Evolutionary conservation across 2,797 vertebrate species (phyloP), one percentile per base, ranked within the genome.

Genomic region (Tauraco hartlaubi): DNA sequence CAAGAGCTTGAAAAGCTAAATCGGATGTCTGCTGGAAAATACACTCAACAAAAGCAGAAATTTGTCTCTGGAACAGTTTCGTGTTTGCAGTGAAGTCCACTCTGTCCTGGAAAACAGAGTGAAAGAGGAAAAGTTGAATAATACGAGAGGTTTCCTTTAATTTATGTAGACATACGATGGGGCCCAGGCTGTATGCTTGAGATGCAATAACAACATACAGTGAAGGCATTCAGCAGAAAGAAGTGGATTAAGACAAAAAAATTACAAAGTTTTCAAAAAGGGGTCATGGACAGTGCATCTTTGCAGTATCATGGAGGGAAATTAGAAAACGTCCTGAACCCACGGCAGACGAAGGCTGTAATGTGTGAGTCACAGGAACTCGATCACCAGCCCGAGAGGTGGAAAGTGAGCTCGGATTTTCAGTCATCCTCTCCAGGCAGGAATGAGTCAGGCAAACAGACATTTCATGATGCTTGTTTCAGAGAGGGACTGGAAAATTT

Each of bases 331-430:
- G n/a, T 33, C 90, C 89, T 12, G 35, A 84, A 66, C 76, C 37
- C 49, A 33, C 11, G 54, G 59, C 49, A 78, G 76, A 58, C 43
- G 0, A 1, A 48, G 84, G 23, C 9, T 16, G 39, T 51, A 63
- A 48, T 7, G 49, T 12, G 79, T 93, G 95, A 96, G 85, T 96
- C 96, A 96, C 76, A 90, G 94, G 88, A 93, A 72, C 85, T 85
- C 58, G 28, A 3, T 33, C 58, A 56, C 59, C 69, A 76, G 35
- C 79, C 88, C 0, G 1, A 91, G 91, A 92, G 82, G 80, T 49
- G 78, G 85, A 96, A 90, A 95, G 51, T 11, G 63, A 92, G 80
- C 67, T 90, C 63, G 35, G 91, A 75, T 63, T 43, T 78, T 49
- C 63, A 91, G 26, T 84, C 90, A 44, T 39, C 31, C 71, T 92